Percentiles rank a stretch among this genome's conserved stretches.
These are phyloP conservation scores for Arremon brunneinucha DNA, from an alignment of 2,797 vertebrate species.

Conservation along the genomic window DNA sequence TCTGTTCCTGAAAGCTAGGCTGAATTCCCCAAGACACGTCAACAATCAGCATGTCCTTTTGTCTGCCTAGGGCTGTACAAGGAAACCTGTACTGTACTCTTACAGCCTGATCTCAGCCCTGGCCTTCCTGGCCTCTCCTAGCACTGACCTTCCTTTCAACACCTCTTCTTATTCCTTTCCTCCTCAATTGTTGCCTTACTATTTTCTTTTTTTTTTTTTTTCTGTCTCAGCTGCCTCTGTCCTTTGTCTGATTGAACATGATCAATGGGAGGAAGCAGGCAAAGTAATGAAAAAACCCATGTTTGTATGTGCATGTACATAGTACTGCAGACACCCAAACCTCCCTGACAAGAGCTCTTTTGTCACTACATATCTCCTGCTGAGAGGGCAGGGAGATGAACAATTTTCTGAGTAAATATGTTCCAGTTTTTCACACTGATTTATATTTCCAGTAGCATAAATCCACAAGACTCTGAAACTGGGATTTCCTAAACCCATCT, in stretches of 20 bases:
- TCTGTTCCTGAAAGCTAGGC: slow-evolving; percentile 35
- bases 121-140: neutral
- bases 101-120: neutral
- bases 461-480: neutral
- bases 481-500: neutral
- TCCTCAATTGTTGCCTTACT: neutral
- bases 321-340: neutral
- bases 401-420: neutral
- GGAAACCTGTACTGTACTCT: neutral
- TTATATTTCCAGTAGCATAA: neutral
- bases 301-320: neutral
- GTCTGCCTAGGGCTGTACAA: neutral
- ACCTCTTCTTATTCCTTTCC: neutral
- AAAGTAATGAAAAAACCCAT: neutral
- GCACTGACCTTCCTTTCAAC: neutral
- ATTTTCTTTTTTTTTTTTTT: neutral
- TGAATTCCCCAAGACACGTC: neutral
- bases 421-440: neutral
- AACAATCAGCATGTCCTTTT: neutral
- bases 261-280: neutral
- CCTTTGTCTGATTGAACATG: neutral
- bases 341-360: neutral
- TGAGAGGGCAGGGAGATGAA: neutral
- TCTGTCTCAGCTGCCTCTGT: neutral
- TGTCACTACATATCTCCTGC: neutral